A percentile compares a stretch with the other conserved stretches of the same genome.
Evolutionary conservation across 2,113 vertebrate species (phyloP).

Genomic region (Rhipidura dahli): DNA sequence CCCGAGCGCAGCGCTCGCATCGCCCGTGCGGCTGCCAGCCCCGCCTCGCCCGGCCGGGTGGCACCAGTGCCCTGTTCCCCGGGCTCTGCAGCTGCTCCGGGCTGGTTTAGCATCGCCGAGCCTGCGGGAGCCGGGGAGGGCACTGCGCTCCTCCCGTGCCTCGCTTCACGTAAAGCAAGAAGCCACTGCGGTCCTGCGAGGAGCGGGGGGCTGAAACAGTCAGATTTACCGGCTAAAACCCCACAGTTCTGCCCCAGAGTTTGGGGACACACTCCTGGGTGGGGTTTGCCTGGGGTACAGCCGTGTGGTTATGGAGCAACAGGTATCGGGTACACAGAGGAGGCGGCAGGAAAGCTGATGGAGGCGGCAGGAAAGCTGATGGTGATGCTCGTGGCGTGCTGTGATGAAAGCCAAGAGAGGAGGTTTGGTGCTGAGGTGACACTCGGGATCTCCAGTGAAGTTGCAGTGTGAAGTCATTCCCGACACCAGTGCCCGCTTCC

Average conservation of each 20-base stretch:
- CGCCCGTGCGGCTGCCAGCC: fast-evolving
- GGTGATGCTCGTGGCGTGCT: background rate
- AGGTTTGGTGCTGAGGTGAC: background rate
- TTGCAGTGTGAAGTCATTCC: background rate
- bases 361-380: background rate
- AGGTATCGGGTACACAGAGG: fast-evolving
- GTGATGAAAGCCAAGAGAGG: background rate
- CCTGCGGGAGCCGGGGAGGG: background rate
- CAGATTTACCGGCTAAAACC: background rate
- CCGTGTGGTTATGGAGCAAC: background rate
- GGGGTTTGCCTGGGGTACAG: background rate
- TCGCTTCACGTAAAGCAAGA: fast-evolving
- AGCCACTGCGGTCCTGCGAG: background rate
- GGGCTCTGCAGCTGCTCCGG: fast-evolving
- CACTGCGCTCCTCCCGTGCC: background rate
- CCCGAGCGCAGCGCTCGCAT: fast-evolving
- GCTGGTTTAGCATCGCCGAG: background rate
- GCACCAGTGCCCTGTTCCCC: background rate
- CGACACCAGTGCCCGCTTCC: background rate
- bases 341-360: too few relatives aligned
- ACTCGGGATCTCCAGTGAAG: background rate
- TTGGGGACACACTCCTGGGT: background rate
- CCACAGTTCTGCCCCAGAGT: fast-evolving
- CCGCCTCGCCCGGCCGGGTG: background rate
- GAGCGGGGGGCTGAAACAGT: background rate